Conservation (phyloP, 2,888 invertebrate species). For the Drosophila siamana region DNA sequence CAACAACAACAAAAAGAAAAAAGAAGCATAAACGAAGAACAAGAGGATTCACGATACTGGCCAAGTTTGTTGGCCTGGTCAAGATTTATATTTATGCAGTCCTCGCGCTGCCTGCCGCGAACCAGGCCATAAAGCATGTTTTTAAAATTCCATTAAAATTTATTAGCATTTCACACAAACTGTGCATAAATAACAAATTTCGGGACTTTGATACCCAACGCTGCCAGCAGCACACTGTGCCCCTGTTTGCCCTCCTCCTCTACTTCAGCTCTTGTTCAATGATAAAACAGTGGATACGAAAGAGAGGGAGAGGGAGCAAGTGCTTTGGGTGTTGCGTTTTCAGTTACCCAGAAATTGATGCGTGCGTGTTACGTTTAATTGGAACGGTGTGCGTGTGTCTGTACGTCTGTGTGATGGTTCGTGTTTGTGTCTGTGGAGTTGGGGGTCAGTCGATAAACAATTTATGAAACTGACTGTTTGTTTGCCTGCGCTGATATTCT, state of each 20-base stretch:
- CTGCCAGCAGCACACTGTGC: not conserved
- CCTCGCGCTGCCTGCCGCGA: constrained; percentile 9
- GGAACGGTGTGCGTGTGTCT: constrained; percentile 35
- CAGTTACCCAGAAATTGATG: constrained; percentile 45
- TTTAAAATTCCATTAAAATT: constrained; percentile 82
- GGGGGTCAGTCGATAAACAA: constrained; percentile 65
- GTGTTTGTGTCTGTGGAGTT: constrained; percentile 27
- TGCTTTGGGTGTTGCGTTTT: constrained; percentile 39
- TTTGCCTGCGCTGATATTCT: constrained; percentile 34
- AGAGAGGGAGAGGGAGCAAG: constrained; percentile 30
- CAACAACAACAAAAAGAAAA: no score
- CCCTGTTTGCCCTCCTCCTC: not conserved
- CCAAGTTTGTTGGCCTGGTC: constrained; percentile 28
- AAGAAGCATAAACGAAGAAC: no score
- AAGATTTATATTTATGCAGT: constrained; percentile 44
- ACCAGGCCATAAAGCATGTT: constrained; percentile 69
- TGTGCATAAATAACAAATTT: constrained; percentile 75
- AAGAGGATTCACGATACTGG: not conserved
- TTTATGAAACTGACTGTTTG: constrained; percentile 69
- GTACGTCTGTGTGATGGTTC: not conserved
- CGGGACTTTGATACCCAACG: constrained; percentile 61
- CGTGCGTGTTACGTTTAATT: constrained; percentile 65
- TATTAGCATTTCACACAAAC: constrained; percentile 80
- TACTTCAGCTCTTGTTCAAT: constrained; percentile 18
- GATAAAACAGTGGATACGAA: constrained; percentile 62